Evolutionary conservation across 2,888 invertebrate species (phyloP).

Genomic region (Entomobrya multifasciata): DNA sequence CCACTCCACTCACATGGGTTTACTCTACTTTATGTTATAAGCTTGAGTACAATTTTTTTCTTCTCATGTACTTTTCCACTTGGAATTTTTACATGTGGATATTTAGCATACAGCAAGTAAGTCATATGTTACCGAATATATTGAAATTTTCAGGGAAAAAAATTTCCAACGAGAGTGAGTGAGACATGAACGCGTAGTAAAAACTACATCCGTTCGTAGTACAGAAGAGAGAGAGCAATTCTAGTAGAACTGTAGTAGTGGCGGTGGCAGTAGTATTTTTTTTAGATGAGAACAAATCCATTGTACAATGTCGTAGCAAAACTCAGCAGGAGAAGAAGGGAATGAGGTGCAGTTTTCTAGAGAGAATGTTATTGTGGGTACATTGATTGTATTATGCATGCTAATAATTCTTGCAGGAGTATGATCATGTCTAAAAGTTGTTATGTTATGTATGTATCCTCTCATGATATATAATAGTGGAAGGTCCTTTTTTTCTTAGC

Average conservation of each 20-base stretch:
- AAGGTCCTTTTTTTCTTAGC: slow-evolving; percentile 5
- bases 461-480: neutral
- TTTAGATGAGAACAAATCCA: neutral
- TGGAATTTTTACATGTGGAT: neutral
- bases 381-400: slow-evolving; percentile 6
- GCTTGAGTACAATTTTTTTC: neutral
- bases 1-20: too few relatives aligned
- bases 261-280: neutral
- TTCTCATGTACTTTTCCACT: slow-evolving; percentile 14
- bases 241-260: neutral
- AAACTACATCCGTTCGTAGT: neutral
- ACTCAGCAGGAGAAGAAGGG: neutral
- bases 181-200: slow-evolving; percentile 2
- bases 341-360: slow-evolving; percentile 40
- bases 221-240: neutral
- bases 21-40: neutral
- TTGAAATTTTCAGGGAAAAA: slow-evolving; percentile 14
- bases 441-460: neutral
- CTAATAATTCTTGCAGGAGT: slow-evolving; percentile 1
- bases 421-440: neutral
- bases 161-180: neutral
- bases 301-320: neutral
- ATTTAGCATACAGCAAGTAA: neutral
- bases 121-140: slow-evolving; percentile 55
- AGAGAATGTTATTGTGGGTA: neutral